phyloP scores from a whole-genome alignment of 2,888 invertebrate species.

The Platerodrilus igneus region DNA sequence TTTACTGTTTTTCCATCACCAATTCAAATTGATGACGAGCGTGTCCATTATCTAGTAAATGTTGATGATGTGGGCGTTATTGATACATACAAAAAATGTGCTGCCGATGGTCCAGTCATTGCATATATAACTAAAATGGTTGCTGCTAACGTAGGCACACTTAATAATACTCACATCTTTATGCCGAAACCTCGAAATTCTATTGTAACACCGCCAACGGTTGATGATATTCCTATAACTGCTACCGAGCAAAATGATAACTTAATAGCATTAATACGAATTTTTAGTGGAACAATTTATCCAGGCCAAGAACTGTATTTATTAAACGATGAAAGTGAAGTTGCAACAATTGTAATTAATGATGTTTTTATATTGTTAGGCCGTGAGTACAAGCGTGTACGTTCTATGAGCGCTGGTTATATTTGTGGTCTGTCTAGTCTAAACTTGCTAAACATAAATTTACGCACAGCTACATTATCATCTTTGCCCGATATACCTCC shows the following conservation, averaged over 20 bases:
- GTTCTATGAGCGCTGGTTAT: constrained; percentile 83
- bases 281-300: constrained; percentile 82
- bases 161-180: neutral
- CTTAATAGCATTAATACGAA: constrained; percentile 87
- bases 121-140: constrained; percentile 88
- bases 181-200: constrained; percentile 5
- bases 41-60: constrained; percentile 79
- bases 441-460: constrained; percentile 72
- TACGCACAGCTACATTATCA: constrained; percentile 88
- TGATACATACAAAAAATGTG: constrained; percentile 32
- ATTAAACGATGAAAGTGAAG: constrained; percentile 57
- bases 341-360: constrained; percentile 47
- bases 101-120: constrained; percentile 60
- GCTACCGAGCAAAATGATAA: too few species aligned
- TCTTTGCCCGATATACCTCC: constrained; percentile 77
- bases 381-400: constrained; percentile 75
- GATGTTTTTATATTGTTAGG: constrained; percentile 91
- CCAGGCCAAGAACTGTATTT: constrained; percentile 76
- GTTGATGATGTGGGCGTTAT: constrained; percentile 60
- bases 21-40: constrained; percentile 64
- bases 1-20: constrained; percentile 80
- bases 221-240: too few species aligned
- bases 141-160: constrained; percentile 62
- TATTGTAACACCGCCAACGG: too few species aligned
- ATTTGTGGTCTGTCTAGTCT: constrained; percentile 85